A percentile compares a stretch with the other conserved stretches of the same genome.
Evolutionary conservation across 2,888 invertebrate species (phyloP).

Genomic region (Drosophila colorata): DNA sequence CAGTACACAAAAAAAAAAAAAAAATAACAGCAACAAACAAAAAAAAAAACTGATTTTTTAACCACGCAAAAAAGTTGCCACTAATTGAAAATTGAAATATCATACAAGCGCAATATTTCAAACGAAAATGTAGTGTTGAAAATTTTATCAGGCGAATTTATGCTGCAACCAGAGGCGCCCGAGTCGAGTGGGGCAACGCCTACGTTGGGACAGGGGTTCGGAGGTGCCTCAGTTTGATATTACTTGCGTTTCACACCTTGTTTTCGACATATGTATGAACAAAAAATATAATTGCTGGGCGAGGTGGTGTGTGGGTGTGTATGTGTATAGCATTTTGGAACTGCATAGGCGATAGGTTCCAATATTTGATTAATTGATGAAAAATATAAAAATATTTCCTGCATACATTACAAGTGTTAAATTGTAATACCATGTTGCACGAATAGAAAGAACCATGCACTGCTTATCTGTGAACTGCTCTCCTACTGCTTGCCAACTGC

Average conservation of each 20-base stretch:
- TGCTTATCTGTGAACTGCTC: conserved; percentile 32
- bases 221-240: conserved; percentile 16
- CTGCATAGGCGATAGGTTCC: conserved; percentile 41
- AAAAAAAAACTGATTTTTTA: conserved; percentile 31
- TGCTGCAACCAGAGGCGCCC: conserved; percentile 41
- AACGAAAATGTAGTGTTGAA: conserved; percentile 63
- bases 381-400: conserved; percentile 31
- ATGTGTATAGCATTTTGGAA: conserved; percentile 43
- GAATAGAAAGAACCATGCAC: neutral
- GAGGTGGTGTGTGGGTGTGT: conserved; percentile 30
- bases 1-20: conserved; percentile 20
- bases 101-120: conserved; percentile 65
- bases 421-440: neutral
- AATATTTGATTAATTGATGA: conserved; percentile 62
- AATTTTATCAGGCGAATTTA: conserved; percentile 67
- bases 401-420: conserved; percentile 8
- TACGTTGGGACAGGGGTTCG: conserved; percentile 32
- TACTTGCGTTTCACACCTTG: conserved; percentile 67
- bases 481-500: conserved; percentile 12
- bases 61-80: conserved; percentile 57
- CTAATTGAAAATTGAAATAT: conserved; percentile 79
- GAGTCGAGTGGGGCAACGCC: conserved; percentile 51
- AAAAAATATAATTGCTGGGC: conserved; percentile 31
- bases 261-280: conserved; percentile 43
- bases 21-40: conserved; percentile 22